A percentile compares a stretch with the other conserved stretches of the same genome.
phyloP scores from a whole-genome alignment of 2,113 vertebrate species.

The Aythya baeri region DNA sequence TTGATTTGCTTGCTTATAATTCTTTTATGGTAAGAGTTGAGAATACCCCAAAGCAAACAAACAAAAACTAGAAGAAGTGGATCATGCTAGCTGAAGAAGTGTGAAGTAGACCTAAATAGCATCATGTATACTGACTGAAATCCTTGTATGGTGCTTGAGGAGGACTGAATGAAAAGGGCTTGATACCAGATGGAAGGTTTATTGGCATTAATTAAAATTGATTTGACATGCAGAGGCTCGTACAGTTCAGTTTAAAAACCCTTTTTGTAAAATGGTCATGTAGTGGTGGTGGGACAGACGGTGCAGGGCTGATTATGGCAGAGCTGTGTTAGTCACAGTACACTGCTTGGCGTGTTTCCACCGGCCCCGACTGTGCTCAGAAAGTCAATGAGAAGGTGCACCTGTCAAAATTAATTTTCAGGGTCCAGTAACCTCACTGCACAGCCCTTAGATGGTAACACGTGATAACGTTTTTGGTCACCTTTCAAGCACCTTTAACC shows the following conservation, averaged over 20 bases:
- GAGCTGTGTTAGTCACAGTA: conserved; percentile 75
- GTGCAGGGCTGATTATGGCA: conserved; percentile 61
- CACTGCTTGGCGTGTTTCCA: conserved; percentile 64
- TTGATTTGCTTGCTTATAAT: neutral
- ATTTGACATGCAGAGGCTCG: conserved; percentile 63
- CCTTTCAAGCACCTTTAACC: conserved; percentile 29
- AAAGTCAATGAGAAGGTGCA: conserved; percentile 77
- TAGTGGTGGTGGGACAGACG: conserved; percentile 69
- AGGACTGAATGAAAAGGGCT: conserved; percentile 28
- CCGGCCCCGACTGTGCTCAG: conserved; percentile 26
- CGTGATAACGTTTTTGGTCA: neutral
- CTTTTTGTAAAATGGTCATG: conserved; percentile 52
- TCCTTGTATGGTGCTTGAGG: neutral
- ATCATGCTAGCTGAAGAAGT: neutral
- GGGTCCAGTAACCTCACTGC: conserved; percentile 55
- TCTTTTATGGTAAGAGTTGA: neutral
- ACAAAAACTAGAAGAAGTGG: neutral
- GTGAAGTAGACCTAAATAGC: neutral
- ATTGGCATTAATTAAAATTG: conserved; percentile 78
- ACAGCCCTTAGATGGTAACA: conserved; percentile 24
- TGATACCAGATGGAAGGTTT: conserved; percentile 71
- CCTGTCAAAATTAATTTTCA: conserved; percentile 80
- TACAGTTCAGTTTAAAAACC: conserved; percentile 37
- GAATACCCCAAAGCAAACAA: neutral
- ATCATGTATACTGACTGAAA: neutral